Conservation (phyloP, 2,113 vertebrate genomes). For the Cromileptes altivelis region DNA sequence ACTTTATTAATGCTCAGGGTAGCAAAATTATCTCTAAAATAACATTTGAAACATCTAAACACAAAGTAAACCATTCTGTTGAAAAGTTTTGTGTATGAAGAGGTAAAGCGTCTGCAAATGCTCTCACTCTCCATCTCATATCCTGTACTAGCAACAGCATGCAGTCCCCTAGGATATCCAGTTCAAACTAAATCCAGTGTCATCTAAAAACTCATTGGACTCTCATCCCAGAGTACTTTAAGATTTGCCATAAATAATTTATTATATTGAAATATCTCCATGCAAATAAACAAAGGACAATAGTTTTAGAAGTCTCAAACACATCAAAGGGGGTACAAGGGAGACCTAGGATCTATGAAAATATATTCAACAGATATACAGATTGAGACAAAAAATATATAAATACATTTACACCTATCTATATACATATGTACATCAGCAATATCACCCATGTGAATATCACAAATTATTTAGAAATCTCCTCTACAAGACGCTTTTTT, state of each 20-base stretch:
- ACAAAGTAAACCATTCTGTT: slow-evolving; percentile 76
- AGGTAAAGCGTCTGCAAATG: slow-evolving; percentile 64
- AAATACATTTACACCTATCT: slow-evolving; percentile 82
- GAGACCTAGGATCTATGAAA: slow-evolving; percentile 81
- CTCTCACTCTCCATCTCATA: slow-evolving; percentile 42
- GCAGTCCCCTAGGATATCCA: slow-evolving; percentile 72
- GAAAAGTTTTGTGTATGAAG: slow-evolving; percentile 61
- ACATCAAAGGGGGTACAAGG: slow-evolving; percentile 62
- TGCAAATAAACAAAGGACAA: slow-evolving; percentile 78
- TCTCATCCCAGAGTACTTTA: slow-evolving; percentile 60
- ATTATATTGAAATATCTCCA: slow-evolving; percentile 78
- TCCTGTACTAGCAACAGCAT: slow-evolving; percentile 66
- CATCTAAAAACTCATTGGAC: slow-evolving; percentile 56
- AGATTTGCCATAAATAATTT: slow-evolving; percentile 76
- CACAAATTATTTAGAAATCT: slow-evolving; percentile 81
- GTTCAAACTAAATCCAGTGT: slow-evolving; percentile 76
- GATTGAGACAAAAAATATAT: slow-evolving; percentile 82
- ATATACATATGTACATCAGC: slow-evolving; percentile 81
- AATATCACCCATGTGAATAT: slow-evolving; percentile 81
- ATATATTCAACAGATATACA: slow-evolving; percentile 84
- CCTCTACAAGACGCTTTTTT: slow-evolving; percentile 62
- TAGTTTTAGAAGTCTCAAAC: slow-evolving; percentile 60
- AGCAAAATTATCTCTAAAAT: slow-evolving; percentile 82
- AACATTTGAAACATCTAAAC: slow-evolving; percentile 79
- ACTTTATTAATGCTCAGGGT: slow-evolving; percentile 84